Percentiles rank a stretch among this genome's conserved stretches.
Evolutionary conservation across 92 coral and sea anemone species (phyloP).

Genomic region (Phenganax subtilis): DNA sequence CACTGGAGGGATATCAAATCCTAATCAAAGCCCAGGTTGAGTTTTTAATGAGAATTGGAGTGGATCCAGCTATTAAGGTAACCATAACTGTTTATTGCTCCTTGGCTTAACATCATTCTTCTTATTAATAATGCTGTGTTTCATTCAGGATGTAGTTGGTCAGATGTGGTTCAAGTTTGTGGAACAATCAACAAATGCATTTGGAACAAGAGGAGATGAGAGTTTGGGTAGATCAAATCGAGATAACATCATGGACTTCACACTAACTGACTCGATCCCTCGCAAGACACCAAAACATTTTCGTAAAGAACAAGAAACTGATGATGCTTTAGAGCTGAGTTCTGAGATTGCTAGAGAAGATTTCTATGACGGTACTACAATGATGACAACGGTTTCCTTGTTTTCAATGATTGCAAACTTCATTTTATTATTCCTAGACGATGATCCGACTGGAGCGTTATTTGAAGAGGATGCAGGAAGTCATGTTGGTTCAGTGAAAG

Average conservation of each 20-base stretch:
- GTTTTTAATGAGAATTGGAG: slow-evolving; percentile 64
- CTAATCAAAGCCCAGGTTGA: slow-evolving; percentile 78
- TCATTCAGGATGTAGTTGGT: slow-evolving; percentile 69
- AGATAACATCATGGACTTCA: slow-evolving; percentile 21
- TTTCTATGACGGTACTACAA: slow-evolving; percentile 56
- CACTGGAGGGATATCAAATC: slow-evolving; percentile 72
- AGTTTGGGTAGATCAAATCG: slow-evolving; percentile 4
- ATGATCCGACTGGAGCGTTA: slow-evolving; percentile 32
- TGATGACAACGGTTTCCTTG: background rate
- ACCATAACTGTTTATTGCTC: background rate
- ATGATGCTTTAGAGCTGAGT: slow-evolving; percentile 67
- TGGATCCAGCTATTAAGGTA: slow-evolving; percentile 74
- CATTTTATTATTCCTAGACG: slow-evolving; percentile 16
- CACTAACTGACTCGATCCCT: slow-evolving; percentile 15
- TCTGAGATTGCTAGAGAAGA: slow-evolving; percentile 71
- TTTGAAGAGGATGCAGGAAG: slow-evolving; percentile 41
- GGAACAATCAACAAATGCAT: slow-evolving; percentile 55
- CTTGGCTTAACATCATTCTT: background rate
- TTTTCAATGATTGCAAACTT: background rate
- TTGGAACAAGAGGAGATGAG: slow-evolving; percentile 37
- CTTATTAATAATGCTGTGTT: background rate
- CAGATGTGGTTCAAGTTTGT: slow-evolving; percentile 85
- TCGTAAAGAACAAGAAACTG: slow-evolving; percentile 8
- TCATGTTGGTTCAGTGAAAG: slow-evolving; percentile 50
- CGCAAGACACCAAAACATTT: slow-evolving; percentile 32